Evolutionary conservation across 2,113 vertebrate genomes (phyloP).

Genomic region (Ondatra zibethicus): DNA sequence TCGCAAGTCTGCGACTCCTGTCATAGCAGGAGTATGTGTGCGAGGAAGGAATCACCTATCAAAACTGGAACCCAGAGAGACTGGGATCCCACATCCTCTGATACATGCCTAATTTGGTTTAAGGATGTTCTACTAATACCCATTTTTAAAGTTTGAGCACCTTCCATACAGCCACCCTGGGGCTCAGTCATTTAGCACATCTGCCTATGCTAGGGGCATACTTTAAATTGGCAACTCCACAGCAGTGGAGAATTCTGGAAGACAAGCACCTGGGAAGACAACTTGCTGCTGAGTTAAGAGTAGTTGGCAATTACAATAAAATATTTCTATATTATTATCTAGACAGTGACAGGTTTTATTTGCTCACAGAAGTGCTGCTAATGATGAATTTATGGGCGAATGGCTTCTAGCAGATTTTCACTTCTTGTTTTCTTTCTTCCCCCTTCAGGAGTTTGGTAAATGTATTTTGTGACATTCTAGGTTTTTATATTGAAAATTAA

Average conservation of each 20-base stretch:
- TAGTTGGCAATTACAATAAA: neutral
- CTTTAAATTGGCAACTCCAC: neutral
- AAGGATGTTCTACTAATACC: neutral
- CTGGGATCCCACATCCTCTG: neutral
- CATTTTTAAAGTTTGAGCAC: neutral
- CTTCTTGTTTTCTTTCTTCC: neutral
- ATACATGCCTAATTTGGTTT: neutral
- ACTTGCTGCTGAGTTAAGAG: constrained; percentile 32
- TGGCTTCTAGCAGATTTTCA: constrained; percentile 30
- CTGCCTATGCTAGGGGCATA: neutral
- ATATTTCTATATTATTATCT: neutral
- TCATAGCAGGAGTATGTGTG: neutral
- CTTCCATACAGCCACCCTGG: neutral
- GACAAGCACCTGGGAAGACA: constrained; percentile 11
- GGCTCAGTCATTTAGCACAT: neutral
- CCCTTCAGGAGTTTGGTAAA: neutral
- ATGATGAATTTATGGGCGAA: constrained; percentile 30
- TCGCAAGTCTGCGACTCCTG: neutral
- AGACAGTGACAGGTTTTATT: constrained; percentile 24
- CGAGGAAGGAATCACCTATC: neutral
- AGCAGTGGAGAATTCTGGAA: neutral
- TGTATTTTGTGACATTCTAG: neutral
- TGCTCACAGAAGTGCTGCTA: neutral
- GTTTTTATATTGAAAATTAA: constrained; percentile 29
- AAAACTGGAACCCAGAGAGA: neutral